A percentile compares a stretch with the other conserved stretches of the same genome.
Conservation (phyloP, 2,888 invertebrate genomes). For the Scaptomyza tumidula region DNA sequence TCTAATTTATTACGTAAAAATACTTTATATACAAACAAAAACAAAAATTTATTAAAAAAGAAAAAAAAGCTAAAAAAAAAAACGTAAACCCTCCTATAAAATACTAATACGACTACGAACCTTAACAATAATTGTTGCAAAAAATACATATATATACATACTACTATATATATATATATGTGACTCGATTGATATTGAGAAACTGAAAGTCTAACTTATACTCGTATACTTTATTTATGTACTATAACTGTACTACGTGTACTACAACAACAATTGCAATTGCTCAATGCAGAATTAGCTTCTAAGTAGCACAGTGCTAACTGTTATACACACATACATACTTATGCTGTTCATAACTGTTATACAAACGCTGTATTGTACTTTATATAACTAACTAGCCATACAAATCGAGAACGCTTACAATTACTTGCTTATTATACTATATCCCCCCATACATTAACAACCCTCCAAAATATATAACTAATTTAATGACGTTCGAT, state of each 20-base stretch:
- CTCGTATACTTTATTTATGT: slow-evolving; percentile 27
- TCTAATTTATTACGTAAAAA: slow-evolving; percentile 66
- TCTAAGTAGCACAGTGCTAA: slow-evolving; percentile 57
- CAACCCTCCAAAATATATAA: slow-evolving; percentile 16
- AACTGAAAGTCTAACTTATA: slow-evolving; percentile 68
- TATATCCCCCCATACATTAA: slow-evolving; percentile 1
- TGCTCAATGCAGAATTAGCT: slow-evolving; percentile 61
- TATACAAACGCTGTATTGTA: slow-evolving; percentile 58
- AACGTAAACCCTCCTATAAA: slow-evolving; percentile 55
- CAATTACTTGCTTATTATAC: slow-evolving; percentile 31
- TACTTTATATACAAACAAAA: slow-evolving; percentile 29
- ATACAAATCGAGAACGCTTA: slow-evolving; percentile 37
- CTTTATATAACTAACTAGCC: slow-evolving; percentile 55
- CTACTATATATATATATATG: slow-evolving; percentile 9
- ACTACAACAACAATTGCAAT: slow-evolving; percentile 40
- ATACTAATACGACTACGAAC: slow-evolving; percentile 49
- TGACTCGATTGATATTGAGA: slow-evolving; percentile 39
- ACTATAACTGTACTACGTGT: slow-evolving; percentile 43
- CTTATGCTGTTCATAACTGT: slow-evolving; percentile 65
- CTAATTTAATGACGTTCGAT: slow-evolving; percentile 27
- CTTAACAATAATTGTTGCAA: slow-evolving; percentile 35
- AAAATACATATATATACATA: slow-evolving; percentile 15
- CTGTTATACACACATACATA: slow-evolving; percentile 53
- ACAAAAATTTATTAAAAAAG: not conserved
- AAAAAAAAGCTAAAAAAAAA: not conserved